Conservation (phyloP, 2,113 vertebrate species). For the Tor tambroides region DNA sequence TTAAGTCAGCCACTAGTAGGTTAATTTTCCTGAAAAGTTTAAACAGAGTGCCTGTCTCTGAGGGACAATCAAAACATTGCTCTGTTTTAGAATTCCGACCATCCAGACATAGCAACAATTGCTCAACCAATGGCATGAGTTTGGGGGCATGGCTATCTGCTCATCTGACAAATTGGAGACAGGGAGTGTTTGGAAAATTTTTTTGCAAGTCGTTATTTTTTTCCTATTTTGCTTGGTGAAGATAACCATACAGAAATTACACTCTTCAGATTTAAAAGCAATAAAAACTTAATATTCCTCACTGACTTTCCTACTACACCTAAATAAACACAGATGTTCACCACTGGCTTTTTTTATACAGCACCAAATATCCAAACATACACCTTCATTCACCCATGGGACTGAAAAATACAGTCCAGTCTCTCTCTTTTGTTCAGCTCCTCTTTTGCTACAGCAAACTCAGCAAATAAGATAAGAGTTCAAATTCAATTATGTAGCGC, state of each 20-base stretch:
- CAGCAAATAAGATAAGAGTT: constrained; percentile 48
- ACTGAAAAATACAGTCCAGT: constrained; percentile 51
- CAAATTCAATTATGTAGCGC: constrained; percentile 51
- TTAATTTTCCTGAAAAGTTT: not conserved
- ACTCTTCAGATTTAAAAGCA: not conserved
- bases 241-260: not conserved
- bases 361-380: constrained; percentile 20
- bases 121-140: not conserved
- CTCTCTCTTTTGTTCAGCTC: constrained; percentile 41
- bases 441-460: constrained; percentile 45
- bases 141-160: not conserved
- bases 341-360: not conserved
- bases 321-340: constrained; percentile 44
- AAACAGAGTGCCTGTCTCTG: not conserved
- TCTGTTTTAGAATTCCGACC: not conserved
- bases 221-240: not conserved
- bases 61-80: not conserved
- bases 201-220: not conserved
- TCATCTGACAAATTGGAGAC: not conserved
- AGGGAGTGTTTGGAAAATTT: not conserved
- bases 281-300: constrained; percentile 22
- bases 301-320: constrained; percentile 9
- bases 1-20: not conserved
- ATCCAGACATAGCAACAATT: not conserved
- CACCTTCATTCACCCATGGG: constrained; percentile 57